Base-by-base conservation (phyloP, 2,797 vertebrate genomes). In the Remorina albescens region DNA sequence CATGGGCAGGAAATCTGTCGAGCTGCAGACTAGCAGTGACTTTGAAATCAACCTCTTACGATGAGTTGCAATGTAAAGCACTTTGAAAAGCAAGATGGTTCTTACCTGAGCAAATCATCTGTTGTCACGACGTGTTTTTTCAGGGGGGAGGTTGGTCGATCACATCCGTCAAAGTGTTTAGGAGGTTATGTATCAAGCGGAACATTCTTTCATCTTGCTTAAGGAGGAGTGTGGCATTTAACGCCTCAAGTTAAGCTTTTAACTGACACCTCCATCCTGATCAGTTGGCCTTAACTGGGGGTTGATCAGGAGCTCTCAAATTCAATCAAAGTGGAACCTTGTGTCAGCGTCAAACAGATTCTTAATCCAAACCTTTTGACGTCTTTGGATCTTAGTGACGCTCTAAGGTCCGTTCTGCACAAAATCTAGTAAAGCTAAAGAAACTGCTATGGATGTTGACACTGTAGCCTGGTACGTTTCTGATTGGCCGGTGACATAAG, bases 1-100 rank as follows among this genome's bases (percentile, higher is more conserved):
- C 86, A 47, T 90, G 92, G 93, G 94, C 91, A 93, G 93, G 91
- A 93, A 93, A 94, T 94, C 92, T 86, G 92, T 95, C 92, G 81
- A 80, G 88, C 72, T 69, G 81, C 89, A 82, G 78, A 87, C 93
- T 91, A 82, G 87, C 82, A 90, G 81, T 89, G 92, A 92, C 93
- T 93, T 94, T 93, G 91, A 94, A 93, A 93, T 89, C 91, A 89
- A 90, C 88, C 83, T 87, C 84, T 89, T 89, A 87, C 71, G 83
- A 86, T 66, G 86, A 86, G 86, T 86, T 80, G 83, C 75, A 71
- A 75, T 73, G 83, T 78, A 72, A 90, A 90, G 83, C 84, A 89
- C 88, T 90, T 89, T 86, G 83, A 92, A 91, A 85, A 72, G 71
- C 82, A 74, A 80, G 78, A 80, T 77, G 88, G 47, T 82, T 79